phyloP scores from a whole-genome alignment of 2,888 invertebrate species.

The Ypsolopha sequella region DNA sequence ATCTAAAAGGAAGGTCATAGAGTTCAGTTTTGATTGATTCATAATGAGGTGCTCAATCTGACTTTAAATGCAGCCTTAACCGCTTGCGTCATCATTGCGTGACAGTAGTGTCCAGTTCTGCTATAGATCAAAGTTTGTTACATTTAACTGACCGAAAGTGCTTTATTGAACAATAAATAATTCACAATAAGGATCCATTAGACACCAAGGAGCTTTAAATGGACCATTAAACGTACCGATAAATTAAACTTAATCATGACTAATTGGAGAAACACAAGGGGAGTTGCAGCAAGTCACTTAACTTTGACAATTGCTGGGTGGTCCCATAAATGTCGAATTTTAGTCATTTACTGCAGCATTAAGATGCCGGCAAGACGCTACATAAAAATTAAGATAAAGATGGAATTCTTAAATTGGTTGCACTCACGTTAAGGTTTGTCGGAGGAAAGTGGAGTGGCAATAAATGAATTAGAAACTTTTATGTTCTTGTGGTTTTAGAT shows the following conservation, averaged over 20 bases:
- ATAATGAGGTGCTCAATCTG: too few relatives aligned
- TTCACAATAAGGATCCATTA: conserved; percentile 50
- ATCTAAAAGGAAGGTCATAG: too few relatives aligned
- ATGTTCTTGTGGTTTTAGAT: too few relatives aligned
- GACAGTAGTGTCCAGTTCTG: too few relatives aligned
- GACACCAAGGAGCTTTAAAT: conserved; percentile 51
- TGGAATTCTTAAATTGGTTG: conserved; percentile 24
- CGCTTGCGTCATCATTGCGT: too few relatives aligned
- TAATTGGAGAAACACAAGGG: conserved; percentile 53
- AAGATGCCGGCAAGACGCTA: conserved; percentile 39
- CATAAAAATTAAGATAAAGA: conserved; percentile 55
- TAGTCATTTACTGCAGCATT: conserved; percentile 41
- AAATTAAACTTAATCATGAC: conserved; percentile 66
- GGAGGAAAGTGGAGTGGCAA: too few relatives aligned
- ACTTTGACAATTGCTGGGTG: conserved; percentile 37
- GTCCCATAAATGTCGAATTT: conserved; percentile 33
- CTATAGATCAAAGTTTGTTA: too few relatives aligned
- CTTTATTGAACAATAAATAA: conserved; percentile 46
- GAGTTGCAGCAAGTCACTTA: conserved; percentile 22
- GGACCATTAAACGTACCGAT: conserved; percentile 59
- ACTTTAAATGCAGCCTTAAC: too few relatives aligned
- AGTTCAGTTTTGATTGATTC: too few relatives aligned
- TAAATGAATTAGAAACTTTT: too few relatives aligned
- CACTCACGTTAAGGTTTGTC: too few relatives aligned
- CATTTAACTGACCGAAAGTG: conserved; percentile 51